These are phyloP conservation scores for Euura saliciscinereae DNA, from an alignment of 1,140 invertebrate species.

Conservation along the genomic window DNA sequence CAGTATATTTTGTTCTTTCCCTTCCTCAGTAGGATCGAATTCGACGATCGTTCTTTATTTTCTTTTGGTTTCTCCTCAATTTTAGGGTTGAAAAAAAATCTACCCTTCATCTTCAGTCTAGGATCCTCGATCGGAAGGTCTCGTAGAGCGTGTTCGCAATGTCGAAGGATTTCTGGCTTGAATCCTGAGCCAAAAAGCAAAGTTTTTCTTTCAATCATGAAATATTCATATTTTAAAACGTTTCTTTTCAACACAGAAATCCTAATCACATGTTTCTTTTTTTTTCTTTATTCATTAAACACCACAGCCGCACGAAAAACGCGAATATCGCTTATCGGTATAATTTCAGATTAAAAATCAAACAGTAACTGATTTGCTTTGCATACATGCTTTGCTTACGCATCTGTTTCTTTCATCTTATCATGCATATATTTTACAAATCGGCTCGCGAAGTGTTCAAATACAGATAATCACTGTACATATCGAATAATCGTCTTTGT, in stretches of 20 bases:
- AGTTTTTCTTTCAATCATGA: constrained; percentile 2
- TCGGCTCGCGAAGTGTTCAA: background rate
- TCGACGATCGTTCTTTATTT: constrained; percentile 33
- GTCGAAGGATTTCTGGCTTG: constrained; percentile 53
- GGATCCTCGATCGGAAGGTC: constrained; percentile 54
- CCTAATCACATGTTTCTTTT: background rate
- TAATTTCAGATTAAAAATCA: background rate
- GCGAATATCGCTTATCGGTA: background rate
- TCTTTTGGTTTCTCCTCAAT: constrained; percentile 32
- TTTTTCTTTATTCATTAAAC: background rate
- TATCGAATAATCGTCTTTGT: too few species aligned
- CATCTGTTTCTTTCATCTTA: background rate
- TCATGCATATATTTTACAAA: background rate
- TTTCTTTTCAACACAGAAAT: background rate
- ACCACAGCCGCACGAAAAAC: background rate
- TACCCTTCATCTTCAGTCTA: constrained; percentile 55
- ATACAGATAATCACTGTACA: too few species aligned
- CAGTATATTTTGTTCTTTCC: constrained; percentile 45
- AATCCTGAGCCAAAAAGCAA: constrained; percentile 47
- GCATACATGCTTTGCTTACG: background rate
- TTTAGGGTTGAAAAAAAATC: constrained; percentile 53
- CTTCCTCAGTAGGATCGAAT: constrained; percentile 50
- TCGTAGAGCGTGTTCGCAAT: constrained; percentile 51
- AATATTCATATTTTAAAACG: too few species aligned
- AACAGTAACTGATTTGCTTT: background rate